Evolutionary conservation across 2,113 vertebrate genomes (phyloP).

Genomic region (Nothobranchius kuhntae): DNA sequence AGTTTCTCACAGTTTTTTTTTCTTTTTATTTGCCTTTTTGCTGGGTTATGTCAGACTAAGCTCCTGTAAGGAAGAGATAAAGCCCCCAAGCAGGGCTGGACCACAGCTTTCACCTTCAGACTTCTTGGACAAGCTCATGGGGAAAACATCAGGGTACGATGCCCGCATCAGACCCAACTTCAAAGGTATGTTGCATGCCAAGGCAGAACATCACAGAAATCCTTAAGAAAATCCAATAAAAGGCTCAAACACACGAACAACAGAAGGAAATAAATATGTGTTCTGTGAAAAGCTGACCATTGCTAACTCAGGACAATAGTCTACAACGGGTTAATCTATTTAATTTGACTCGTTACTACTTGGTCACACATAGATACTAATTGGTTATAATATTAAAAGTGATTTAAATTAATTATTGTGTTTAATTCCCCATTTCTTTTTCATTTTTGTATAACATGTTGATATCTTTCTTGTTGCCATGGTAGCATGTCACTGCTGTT

Average conservation of each 20-base stretch:
- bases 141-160: slow-evolving; percentile 90
- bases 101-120: slow-evolving; percentile 89
- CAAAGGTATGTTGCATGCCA: slow-evolving; percentile 84
- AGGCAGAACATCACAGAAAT: slow-evolving; percentile 10
- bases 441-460: too few species aligned
- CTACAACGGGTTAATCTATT: too few species aligned
- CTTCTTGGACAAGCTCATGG: slow-evolving; percentile 97
- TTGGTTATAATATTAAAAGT: too few species aligned
- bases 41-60: slow-evolving; percentile 79
- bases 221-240: slow-evolving; percentile 19
- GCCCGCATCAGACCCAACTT: slow-evolving; percentile 95
- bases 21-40: slow-evolving; percentile 23
- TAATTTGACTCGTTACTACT: too few species aligned
- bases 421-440: too few species aligned
- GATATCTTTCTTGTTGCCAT: too few species aligned
- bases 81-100: slow-evolving; percentile 75
- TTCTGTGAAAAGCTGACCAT: too few species aligned
- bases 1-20: slow-evolving; percentile 20
- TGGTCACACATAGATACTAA: too few species aligned
- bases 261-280: slow-evolving; percentile 17
- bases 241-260: slow-evolving; percentile 24
- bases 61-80: slow-evolving; percentile 89
- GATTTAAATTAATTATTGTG: too few species aligned
- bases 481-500: too few species aligned
- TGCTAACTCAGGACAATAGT: too few species aligned